phyloP scores from a whole-genome alignment of 2,113 vertebrate genomes.

The Nannospalax galili region DNA sequence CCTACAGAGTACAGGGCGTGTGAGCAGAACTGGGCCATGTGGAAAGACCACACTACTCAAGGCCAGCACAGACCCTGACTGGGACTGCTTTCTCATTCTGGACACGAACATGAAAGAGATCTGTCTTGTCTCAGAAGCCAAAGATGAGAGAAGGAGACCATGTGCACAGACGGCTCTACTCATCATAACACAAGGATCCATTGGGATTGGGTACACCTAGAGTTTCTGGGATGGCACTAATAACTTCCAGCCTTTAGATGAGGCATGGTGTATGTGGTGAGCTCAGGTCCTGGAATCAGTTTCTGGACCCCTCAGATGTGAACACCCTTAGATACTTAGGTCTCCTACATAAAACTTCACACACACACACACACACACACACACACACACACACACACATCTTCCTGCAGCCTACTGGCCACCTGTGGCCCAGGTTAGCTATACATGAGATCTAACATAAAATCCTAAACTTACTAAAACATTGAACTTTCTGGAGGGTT shows the following conservation, averaged over 20 bases:
- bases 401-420: not conserved
- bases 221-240: too few relatives aligned
- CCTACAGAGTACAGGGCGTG: rapidly evolving
- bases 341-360: not conserved
- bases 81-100: not conserved
- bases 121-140: not conserved
- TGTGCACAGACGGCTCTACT: too few relatives aligned
- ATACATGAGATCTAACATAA: not conserved
- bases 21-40: rapidly evolving
- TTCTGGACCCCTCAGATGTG: not conserved
- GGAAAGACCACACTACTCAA: not conserved
- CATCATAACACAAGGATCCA: not conserved
- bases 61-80: not conserved
- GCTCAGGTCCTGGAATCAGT: not conserved
- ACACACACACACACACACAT: too few relatives aligned
- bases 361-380: too few relatives aligned
- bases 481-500: not conserved
- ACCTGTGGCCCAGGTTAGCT: not conserved
- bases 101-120: not conserved
- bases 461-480: not conserved
- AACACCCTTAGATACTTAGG: not conserved
- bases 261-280: not conserved
- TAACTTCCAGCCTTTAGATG: too few relatives aligned
- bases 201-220: not conserved
- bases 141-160: not conserved